These are phyloP conservation scores for Isurus oxyrinchus DNA, from an alignment of 2,113 vertebrate genomes.

Conservation along the genomic window DNA sequence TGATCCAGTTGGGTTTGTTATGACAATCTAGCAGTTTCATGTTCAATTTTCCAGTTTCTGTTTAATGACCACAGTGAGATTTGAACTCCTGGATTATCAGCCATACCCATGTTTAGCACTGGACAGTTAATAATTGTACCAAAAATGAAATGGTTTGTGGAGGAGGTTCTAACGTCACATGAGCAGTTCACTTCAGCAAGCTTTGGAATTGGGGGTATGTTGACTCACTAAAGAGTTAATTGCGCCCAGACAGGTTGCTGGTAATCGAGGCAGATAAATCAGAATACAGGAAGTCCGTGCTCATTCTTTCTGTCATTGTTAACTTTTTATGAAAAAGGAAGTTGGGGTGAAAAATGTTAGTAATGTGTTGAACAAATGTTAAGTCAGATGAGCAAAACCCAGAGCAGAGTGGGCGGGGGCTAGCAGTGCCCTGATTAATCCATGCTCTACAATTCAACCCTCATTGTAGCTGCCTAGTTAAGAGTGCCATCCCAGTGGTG, in stretches of 20 bases:
- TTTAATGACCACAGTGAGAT: not conserved
- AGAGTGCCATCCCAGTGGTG: too few species aligned
- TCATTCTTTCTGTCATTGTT: not conserved
- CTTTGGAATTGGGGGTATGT: not conserved
- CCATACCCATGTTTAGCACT: too few species aligned
- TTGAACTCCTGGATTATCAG: not conserved
- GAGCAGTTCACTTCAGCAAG: not conserved
- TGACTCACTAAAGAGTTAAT: not conserved
- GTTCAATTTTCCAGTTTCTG: not conserved
- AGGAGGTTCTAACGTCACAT: too few species aligned
- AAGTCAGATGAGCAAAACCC: too few species aligned
- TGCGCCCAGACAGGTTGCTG: too few species aligned
- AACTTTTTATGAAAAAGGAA: not conserved
- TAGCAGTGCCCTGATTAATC: not conserved
- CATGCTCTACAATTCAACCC: not conserved
- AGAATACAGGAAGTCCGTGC: not conserved
- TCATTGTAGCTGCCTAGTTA: not conserved
- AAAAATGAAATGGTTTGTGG: not conserved
- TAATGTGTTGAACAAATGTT: not conserved
- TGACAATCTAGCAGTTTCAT: not conserved
- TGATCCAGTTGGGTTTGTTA: not conserved
- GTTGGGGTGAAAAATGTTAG: not conserved
- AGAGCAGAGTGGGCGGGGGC: not conserved
- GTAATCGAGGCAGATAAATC: not conserved
- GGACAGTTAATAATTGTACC: too few species aligned